phyloP scores from a whole-genome alignment of 2,797 vertebrate genomes.

The Australoheros facetus region DNA sequence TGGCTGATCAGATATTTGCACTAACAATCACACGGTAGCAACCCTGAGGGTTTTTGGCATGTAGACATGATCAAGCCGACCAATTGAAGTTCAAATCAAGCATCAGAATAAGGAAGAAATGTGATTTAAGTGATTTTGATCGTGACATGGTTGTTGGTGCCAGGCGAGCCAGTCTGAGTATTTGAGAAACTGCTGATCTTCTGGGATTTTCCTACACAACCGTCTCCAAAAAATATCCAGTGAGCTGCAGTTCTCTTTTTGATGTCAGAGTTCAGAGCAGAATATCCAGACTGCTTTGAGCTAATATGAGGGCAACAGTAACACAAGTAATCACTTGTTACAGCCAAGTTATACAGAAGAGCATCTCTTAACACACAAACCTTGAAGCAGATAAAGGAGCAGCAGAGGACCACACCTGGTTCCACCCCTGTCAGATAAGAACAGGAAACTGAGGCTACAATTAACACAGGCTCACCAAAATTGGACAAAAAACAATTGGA shows the following conservation, averaged over 20 bases:
- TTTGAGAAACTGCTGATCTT: neutral
- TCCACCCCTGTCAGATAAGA: neutral
- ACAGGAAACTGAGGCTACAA: neutral
- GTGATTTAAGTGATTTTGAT: neutral
- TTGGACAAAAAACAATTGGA: neutral
- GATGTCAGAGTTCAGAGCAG: neutral
- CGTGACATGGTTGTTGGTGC: neutral
- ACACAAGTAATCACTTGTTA: neutral
- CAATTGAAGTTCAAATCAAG: neutral
- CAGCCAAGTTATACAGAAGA: neutral
- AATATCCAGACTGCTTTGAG: neutral
- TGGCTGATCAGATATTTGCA: neutral
- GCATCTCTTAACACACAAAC: neutral
- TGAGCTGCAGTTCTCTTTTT: neutral
- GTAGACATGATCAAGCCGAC: neutral
- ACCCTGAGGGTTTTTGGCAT: neutral
- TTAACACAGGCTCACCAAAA: neutral
- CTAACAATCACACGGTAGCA: neutral
- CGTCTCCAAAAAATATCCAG: neutral
- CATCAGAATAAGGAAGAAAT: neutral
- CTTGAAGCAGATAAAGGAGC: neutral
- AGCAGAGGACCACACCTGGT: neutral
- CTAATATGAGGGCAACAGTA: neutral
- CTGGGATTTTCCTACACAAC: neutral
- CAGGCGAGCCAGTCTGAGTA: neutral